phyloP scores from a whole-genome alignment of 2,888 invertebrate species.

The Drosophila incognita region DNA sequence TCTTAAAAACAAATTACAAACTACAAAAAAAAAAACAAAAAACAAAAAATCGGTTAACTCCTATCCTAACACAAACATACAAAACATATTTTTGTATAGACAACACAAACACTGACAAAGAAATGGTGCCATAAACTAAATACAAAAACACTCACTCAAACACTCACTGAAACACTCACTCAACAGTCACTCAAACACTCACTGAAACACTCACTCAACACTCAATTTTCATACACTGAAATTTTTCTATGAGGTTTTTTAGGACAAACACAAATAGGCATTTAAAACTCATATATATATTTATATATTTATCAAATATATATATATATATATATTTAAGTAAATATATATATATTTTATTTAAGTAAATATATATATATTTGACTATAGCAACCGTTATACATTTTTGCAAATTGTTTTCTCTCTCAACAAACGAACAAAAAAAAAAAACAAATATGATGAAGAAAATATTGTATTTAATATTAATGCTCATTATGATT shows the following conservation, averaged over 20 bases:
- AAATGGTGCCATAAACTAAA: conserved; percentile 74
- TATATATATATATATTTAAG: conserved; percentile 18
- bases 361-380: conserved; percentile 21
- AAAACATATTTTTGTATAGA: conserved; percentile 57
- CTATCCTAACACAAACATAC: conserved; percentile 5
- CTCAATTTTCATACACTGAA: conserved; percentile 39
- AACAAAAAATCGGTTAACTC: conserved; percentile 16
- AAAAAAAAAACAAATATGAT: conserved; percentile 11
- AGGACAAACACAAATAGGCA: conserved; percentile 72
- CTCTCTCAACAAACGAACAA: conserved; percentile 24
- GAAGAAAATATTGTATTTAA: conserved; percentile 33
- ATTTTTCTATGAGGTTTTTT: conserved; percentile 63
- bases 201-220: conserved; percentile 36
- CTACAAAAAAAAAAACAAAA: conserved; percentile 6
- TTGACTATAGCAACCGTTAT: not conserved
- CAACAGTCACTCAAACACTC: conserved; percentile 33
- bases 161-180: conserved; percentile 11
- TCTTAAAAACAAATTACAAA: not conserved
- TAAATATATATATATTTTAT: conserved; percentile 19
- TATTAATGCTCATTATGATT: conserved; percentile 54
- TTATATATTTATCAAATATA: conserved; percentile 18
- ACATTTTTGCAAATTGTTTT: conserved; percentile 12
- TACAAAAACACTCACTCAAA: conserved; percentile 14
- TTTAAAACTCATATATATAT: conserved; percentile 47
- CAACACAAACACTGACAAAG: conserved; percentile 46